Conservation (phyloP, 2,888 invertebrate species). For the Agonum fuliginosum region DNA sequence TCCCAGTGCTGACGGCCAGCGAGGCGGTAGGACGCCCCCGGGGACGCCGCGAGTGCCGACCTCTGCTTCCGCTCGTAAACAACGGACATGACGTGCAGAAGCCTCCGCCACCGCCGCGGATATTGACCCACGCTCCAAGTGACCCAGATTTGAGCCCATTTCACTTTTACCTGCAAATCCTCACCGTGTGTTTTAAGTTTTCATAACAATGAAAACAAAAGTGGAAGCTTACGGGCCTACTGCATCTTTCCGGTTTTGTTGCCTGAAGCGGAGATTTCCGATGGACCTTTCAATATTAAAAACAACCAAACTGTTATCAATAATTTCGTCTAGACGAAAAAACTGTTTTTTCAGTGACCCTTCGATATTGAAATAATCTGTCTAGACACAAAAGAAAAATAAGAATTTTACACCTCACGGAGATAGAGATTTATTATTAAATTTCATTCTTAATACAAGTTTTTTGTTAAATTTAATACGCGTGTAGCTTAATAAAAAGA, state of each 20-base stretch:
- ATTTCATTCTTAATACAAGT: neutral
- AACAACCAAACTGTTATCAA: neutral
- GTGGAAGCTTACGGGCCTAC: neutral
- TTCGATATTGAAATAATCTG: constrained; percentile 6
- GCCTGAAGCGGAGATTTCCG: neutral
- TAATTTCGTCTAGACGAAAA: neutral
- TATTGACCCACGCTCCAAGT: constrained; percentile 41
- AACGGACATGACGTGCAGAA: constrained; percentile 64
- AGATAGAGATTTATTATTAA: neutral
- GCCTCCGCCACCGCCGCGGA: constrained; percentile 9
- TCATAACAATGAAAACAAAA: constrained; percentile 40
- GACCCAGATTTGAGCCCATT: constrained; percentile 48
- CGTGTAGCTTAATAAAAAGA: constrained; percentile 5
- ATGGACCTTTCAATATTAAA: too few relatives aligned
- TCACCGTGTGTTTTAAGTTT: constrained; percentile 27
- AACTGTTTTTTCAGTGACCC: constrained; percentile 18
- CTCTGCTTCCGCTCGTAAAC: constrained; percentile 66
- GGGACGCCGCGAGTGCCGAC: constrained; percentile 61
- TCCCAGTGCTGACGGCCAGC: constrained; percentile 65
- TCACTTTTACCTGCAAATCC: constrained; percentile 44
- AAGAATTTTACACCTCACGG: neutral
- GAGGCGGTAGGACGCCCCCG: constrained; percentile 31
- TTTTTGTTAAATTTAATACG: neutral
- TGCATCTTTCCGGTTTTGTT: neutral
- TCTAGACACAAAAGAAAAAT: constrained; percentile 9